These are phyloP conservation scores for Pristiophorus japonicus DNA, from an alignment of 2,113 vertebrate genomes.

Conservation along the genomic window DNA sequence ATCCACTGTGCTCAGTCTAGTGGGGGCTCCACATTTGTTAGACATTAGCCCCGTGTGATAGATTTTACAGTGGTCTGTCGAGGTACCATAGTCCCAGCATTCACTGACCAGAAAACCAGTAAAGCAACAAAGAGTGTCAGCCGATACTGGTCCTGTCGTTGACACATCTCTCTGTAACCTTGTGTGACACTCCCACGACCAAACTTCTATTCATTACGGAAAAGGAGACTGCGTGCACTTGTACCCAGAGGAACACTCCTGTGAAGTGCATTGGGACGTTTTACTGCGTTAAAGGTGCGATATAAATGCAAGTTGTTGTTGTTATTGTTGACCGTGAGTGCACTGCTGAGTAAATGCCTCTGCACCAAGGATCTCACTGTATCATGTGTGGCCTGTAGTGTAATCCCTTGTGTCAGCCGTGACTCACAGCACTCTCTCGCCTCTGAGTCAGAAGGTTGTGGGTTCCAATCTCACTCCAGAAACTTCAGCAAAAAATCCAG, in stretches of 20 bases:
- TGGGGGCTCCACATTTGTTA: neutral
- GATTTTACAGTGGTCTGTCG: neutral
- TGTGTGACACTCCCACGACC: neutral
- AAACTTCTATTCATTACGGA: neutral
- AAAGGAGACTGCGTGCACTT: neutral
- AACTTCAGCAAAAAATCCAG: too few relatives aligned
- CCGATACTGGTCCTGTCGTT: neutral
- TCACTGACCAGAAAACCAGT: neutral
- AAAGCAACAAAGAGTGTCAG: neutral
- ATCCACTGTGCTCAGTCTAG: neutral
- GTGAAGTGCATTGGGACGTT: too few relatives aligned
- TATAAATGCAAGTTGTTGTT: too few relatives aligned
- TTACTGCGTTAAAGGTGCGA: too few relatives aligned
- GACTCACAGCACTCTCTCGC: too few relatives aligned
- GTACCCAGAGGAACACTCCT: too few relatives aligned
- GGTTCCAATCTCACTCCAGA: too few relatives aligned
- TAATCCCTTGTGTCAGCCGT: too few relatives aligned
- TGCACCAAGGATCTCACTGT: neutral
- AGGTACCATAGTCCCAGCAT: neutral
- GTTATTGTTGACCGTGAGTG: too few relatives aligned
- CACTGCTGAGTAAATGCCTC: neutral
- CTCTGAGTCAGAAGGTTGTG: too few relatives aligned
- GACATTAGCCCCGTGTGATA: neutral
- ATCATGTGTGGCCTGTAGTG: neutral
- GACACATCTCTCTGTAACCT: neutral